Evolutionary conservation across 2,797 vertebrate genomes (phyloP).

Genomic region (Rhynchotus rufescens): DNA sequence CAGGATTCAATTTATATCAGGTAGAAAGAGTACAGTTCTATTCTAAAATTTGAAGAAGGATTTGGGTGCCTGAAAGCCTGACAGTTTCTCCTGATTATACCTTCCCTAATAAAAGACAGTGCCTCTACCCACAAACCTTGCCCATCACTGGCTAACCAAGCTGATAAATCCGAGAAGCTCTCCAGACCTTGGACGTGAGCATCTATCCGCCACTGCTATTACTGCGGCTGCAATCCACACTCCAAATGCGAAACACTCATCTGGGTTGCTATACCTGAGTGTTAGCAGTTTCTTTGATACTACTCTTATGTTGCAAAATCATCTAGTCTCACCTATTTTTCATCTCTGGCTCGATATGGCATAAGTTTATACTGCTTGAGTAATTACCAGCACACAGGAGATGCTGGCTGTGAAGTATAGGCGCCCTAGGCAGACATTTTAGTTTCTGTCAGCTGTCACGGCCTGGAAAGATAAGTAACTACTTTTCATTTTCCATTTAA

Average conservation of each 20-base stretch:
- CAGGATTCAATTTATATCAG: neutral
- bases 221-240: neutral
- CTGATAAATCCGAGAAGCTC: neutral
- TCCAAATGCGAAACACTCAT: neutral
- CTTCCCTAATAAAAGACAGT: neutral
- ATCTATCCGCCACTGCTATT: neutral
- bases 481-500: slow-evolving; percentile 34
- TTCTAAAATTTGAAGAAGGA: neutral
- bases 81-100: neutral
- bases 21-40: neutral
- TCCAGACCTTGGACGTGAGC: neutral
- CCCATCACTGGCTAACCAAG: neutral
- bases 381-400: neutral
- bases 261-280: neutral
- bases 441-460: slow-evolving; percentile 31
- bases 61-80: neutral
- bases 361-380: neutral
- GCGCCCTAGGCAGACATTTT: slow-evolving; percentile 25
- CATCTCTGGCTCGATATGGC: neutral
- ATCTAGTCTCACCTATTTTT: neutral
- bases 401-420: neutral
- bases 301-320: neutral
- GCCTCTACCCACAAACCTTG: neutral
- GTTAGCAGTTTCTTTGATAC: neutral
- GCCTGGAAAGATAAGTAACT: slow-evolving; percentile 43